Evolutionary conservation across 2,888 invertebrate genomes (phyloP), one percentile per base, ranked within the genome.

Genomic region (Spisula solida): DNA sequence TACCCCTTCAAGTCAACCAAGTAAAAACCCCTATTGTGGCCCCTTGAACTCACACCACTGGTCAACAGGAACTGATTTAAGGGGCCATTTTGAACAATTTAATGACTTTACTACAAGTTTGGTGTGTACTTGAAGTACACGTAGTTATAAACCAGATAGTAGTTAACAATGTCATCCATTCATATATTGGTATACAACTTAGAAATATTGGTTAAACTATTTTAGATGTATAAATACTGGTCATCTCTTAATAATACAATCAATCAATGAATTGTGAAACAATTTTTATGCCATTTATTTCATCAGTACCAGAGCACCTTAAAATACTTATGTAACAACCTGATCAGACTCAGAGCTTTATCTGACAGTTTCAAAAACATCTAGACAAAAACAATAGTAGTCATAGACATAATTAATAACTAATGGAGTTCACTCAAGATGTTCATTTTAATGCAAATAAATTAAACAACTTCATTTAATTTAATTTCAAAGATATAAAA

Each of bases 11-110:
- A 25, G 1, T 66, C 25, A 66, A 66, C n/a, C n/a, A 66, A 25
- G 10, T 0, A 66, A 66, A 34, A 14, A 0, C 75, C 75, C 75
- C 14, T 34, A 75, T 31, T 31, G 29, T 75, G 31, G 51, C 66
- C 70, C 29, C 83, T 41, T 83, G 83, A 83, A 83, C 83, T 48
- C 66, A 16, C 18, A 29, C 25, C 48, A 47, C 34, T 29, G 83
- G 70, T 83, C 85, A 80, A 82, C 48, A 55, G 78, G 87, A 86
- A 86, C 86, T n/a, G 47, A 70, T 70, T 47, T 55, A 55, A 87
- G 56, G 34, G 87, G 55, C 82, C 87, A 87, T 25, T 29, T 78
- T 82, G 18, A 51, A 55, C 29, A 25, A 78, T 55, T 55, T 56
- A 70, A 66, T 51, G 48, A 25, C 51, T 83, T 83, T 31, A n/a